Evolutionary conservation across 1,140 invertebrate species (phyloP), one percentile per base, ranked within the genome.

Genomic region (Tetramorium alpestre): DNA sequence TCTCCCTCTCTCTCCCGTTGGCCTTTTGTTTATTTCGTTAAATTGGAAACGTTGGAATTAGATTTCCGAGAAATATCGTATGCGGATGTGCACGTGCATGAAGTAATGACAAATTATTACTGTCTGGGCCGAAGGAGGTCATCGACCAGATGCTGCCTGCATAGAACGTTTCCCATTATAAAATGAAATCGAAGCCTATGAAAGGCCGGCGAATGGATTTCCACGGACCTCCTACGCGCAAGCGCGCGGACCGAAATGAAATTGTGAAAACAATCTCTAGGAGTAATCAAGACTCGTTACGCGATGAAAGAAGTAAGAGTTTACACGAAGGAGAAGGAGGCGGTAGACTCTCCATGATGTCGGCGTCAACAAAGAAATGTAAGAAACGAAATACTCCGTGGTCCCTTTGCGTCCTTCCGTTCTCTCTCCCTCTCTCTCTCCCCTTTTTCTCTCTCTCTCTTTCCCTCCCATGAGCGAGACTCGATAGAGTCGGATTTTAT

Each of bases 401-500:
- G 62, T 86, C 81, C 89, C 89, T 85, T 87, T 41, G 67, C 85
- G 73, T 86, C 56, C 75, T 51, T n/a, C 2, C 33, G 11, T 22
- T 44, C 72, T 75, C 16, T 73, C n/a, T 5, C 60, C 11, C 28
- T 2, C 2, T 64, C 28, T 64, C 16, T 18, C 25, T 0, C 7
- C 4, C 25, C 22, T 22, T 22, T 22, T 22, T 38, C 41, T 60
- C 41, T 47, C 25, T 47, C 33, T 41, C 67, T 49, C 49, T 3
- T 22, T 56, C 81, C 47, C 72, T 49, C 11, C 33, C 16, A 28
- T 18, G 38, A 62, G 56, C 72, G 60, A 64, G 82, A 69, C 85
- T 60, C 87, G 85, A 92, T 90, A 91, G 87, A 88, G 81, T 80
- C 62, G 70, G 87, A 90, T 93, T 94, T 93, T 94, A 94, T 93